Base-by-base conservation (phyloP, 2,888 invertebrate genomes). In the Tanypteryx hageni region DNA sequence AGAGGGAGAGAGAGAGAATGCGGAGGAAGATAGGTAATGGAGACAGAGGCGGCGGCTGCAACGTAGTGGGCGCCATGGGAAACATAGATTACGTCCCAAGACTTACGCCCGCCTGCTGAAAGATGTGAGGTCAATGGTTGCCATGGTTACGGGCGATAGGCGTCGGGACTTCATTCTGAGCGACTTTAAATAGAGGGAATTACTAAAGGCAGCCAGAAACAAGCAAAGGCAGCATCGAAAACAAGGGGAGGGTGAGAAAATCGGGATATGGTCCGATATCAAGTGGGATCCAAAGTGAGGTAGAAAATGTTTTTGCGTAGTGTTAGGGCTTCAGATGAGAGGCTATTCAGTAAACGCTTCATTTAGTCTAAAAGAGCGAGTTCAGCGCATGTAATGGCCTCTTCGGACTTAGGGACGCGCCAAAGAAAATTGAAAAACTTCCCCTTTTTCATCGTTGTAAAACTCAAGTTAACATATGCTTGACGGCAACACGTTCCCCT, bases 121-220 rank as follows among this genome's bases (percentile, higher is more conserved):
- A 76, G 76, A 76, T 76, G 76, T 27, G 76, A 76, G 76, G 76
- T 76, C 76, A 76, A 76, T 76, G 76, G 44, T 13, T 76, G 76
- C 76, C 76, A 76, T 22, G 22, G 76, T 27, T 27, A 22, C 22
- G 76, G 76, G 76, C 76, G 5, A 11, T 3, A 22, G 76, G 76
- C 76, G 76, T 76, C 22, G n/a, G 64, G 76, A 27, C n/a, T 76
- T n/a, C 27, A 22, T n/a, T 11, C 22, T 0, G 76, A 14, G 68
- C n/a, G 76, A 10, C 76, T 76, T 76, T 76, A 76, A 44, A 76
- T 76, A 44, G 44, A 44, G 44, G 44, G 44, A 44, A 44, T 44
- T 44, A 76, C 22, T n/a, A 27, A 27, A 76, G 76, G 44, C 44
- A 44, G 44, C 1, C 44, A 44, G 76, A 76, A 76, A 76, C 76